Conservation (phyloP, 1,140 invertebrate species). For the Anadara kagoshimensis region DNA sequence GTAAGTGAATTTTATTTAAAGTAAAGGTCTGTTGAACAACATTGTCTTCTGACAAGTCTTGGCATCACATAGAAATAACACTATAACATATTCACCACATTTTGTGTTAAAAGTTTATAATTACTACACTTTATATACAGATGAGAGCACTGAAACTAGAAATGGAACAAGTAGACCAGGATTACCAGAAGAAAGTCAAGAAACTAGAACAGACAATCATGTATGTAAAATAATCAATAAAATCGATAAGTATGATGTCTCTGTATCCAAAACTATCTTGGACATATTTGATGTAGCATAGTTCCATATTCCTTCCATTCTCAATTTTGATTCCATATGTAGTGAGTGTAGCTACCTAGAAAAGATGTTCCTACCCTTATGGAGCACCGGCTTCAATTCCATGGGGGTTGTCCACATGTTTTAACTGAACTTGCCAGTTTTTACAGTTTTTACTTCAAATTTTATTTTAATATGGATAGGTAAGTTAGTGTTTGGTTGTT, state of each 20-base stretch:
- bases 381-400: too few relatives aligned
- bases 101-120: slow-evolving; percentile 42
- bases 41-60: slow-evolving; percentile 26
- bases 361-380: too few relatives aligned
- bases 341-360: too few relatives aligned
- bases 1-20: slow-evolving; percentile 23
- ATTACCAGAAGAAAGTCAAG: slow-evolving; percentile 51
- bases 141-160: slow-evolving; percentile 65
- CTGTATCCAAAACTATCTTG: neutral
- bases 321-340: too few relatives aligned
- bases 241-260: neutral
- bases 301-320: too few relatives aligned
- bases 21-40: neutral
- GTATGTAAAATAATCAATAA: slow-evolving; percentile 33
- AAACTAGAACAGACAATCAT: slow-evolving; percentile 63
- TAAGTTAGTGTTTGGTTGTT: too few relatives aligned
- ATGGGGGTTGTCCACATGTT: too few relatives aligned
- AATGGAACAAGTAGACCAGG: slow-evolving; percentile 64
- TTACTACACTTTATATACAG: slow-evolving; percentile 40
- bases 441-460: too few relatives aligned
- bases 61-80: too few relatives aligned
- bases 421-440: too few relatives aligned
- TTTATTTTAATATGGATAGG: too few relatives aligned
- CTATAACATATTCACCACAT: slow-evolving; percentile 37
- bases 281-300: too few relatives aligned